Percentiles rank a stretch among this genome's conserved stretches.
Evolutionary conservation across 2,113 vertebrate species (phyloP).

Genomic region (Barnardius zonarius): DNA sequence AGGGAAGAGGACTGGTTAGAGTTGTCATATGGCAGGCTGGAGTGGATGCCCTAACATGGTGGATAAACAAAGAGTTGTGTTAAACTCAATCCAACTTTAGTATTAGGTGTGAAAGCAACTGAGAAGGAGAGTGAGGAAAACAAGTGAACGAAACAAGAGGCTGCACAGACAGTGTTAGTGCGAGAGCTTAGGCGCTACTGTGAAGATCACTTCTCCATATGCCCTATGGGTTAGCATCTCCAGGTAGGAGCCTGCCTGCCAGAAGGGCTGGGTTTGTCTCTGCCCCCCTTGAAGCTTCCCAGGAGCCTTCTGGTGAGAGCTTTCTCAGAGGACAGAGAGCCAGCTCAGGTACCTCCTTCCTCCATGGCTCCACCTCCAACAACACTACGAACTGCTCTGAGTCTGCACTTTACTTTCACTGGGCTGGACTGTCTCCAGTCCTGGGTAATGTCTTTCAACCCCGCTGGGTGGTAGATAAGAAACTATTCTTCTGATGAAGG

Average conservation of each 20-base stretch:
- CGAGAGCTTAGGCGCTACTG: conserved; percentile 46
- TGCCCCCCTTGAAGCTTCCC: background rate
- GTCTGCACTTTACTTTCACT: background rate
- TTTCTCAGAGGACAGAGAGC: background rate
- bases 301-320: background rate
- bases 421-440: background rate
- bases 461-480: background rate
- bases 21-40: conserved; percentile 18
- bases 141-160: background rate
- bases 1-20: conserved; percentile 76
- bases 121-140: background rate
- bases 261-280: fast-evolving
- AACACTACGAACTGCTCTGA: fast-evolving
- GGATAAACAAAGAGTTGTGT: background rate
- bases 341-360: background rate
- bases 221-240: background rate
- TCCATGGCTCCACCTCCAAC: background rate
- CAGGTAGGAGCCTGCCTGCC: background rate
- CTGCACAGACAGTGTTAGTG: conserved; percentile 55
- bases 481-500: background rate
- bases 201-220: fast-evolving
- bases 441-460: fast-evolving
- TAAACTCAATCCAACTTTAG: background rate
- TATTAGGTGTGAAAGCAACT: background rate
- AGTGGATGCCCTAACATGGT: background rate